Base-by-base conservation (phyloP, 2,797 vertebrate genomes). In the Chaetophractus vellerosus region DNA sequence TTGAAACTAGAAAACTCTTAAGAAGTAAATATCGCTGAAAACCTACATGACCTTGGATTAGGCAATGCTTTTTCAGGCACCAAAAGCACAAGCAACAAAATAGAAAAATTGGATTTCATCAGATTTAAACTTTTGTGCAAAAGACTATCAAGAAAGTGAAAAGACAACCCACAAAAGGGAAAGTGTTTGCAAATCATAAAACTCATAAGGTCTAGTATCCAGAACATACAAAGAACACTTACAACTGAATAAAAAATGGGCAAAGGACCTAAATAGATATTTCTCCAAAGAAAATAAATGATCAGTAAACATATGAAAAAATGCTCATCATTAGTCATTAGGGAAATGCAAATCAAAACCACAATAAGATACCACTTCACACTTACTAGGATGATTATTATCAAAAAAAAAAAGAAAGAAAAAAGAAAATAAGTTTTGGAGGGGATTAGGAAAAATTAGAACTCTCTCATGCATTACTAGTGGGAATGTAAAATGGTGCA, bases 181-280 rank as follows among this genome's bases (percentile, higher is more conserved):
- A 72, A 69, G 52, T 31, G 92, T 68, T 28, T 80, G 31, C 48
- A 71, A 69, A 31, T 18, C 68, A 50, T 23, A 45, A 28, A 9
- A 48, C 84, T 41, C 6, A 82, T 28, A 45, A 23, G 71, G 28
- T 74, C 36, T 57, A 74, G 33, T 79, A 88, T 41, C 31, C 64
- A 76, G 94, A 85, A 57, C 71, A 81, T 28, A 71, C 38, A 50
- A 52, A 85, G 41, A 80, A 68, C 19, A 74, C 85, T 84, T 41
- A 55, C 55, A 68, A 74, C 64, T 79, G 28, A 88, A 83, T 55
- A 38, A 52, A 92, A 78, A 83, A 91, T n/a, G 33, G 23, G 24
- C 36, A 38, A 52, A 38, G 74, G 16, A 88, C 16, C 61, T 24
- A 45, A 91, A 90, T 14, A n/a, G 48, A 50, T 9, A 66, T 71